Evolutionary conservation across 2,888 invertebrate species (phyloP).

Genomic region (Chironomus riparius): DNA sequence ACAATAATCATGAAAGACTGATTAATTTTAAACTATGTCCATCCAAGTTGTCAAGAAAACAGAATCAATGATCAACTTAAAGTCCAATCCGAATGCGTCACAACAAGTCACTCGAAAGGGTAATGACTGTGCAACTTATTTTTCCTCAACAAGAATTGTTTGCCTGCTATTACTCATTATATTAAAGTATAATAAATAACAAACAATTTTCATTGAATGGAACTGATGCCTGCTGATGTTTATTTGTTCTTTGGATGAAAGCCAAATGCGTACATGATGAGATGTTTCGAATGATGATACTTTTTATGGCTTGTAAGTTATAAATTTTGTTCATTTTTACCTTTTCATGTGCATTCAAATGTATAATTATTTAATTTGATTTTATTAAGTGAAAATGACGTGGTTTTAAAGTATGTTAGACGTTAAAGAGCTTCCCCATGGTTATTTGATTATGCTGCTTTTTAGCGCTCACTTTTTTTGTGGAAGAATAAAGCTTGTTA

Average conservation of each 20-base stretch:
- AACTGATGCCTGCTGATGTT: not conserved
- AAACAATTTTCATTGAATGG: not conserved
- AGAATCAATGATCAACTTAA: no score
- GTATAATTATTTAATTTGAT: conserved; percentile 5
- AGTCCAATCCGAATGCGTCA: no score
- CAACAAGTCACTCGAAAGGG: no score
- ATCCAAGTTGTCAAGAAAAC: no score
- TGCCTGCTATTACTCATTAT: not conserved
- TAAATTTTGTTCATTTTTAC: not conserved
- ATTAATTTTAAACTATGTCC: no score
- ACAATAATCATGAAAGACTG: no score
- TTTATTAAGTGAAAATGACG: not conserved
- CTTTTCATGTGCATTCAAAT: conserved; percentile 13
- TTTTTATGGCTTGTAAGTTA: not conserved
- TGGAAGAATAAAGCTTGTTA: no score
- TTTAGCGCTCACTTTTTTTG: no score
- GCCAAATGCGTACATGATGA: not conserved
- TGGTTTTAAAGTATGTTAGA: not conserved
- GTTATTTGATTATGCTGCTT: no score
- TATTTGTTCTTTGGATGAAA: not conserved
- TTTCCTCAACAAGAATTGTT: not conserved
- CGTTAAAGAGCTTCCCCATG: not conserved
- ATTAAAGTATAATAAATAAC: not conserved
- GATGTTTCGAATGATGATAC: not conserved
- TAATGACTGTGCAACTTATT: no score